Conservation (phyloP, 2,797 vertebrate genomes). For the Alectoris magna region DNA sequence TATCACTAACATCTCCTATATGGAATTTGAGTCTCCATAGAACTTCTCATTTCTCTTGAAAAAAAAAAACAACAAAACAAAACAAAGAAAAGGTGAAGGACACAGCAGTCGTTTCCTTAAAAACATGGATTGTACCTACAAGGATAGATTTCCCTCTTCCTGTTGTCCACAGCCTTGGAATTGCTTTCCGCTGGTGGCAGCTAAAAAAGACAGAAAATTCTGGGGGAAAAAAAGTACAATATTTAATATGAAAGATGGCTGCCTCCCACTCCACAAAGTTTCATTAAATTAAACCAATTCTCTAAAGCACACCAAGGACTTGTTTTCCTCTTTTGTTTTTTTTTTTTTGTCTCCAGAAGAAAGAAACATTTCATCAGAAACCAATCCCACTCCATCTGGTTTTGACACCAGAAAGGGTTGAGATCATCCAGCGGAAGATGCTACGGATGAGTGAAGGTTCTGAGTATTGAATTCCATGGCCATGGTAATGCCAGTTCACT, state of each 20-base stretch:
- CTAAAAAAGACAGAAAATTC: background rate
- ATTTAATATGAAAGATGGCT: background rate
- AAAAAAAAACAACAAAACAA: background rate
- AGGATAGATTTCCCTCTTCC: background rate
- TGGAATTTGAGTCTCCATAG: background rate
- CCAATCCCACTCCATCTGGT: background rate
- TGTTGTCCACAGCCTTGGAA: background rate
- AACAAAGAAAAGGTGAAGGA: background rate
- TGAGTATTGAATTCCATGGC: background rate
- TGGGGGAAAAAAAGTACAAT: fast-evolving
- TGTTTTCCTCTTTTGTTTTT: background rate
- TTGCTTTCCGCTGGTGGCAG: background rate
- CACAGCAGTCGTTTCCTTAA: background rate
- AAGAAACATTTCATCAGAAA: background rate
- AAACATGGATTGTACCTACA: background rate
- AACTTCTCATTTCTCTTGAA: background rate
- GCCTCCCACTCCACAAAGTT: background rate
- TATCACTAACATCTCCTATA: background rate
- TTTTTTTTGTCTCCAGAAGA: background rate
- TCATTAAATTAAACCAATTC: background rate
- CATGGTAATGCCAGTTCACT: background rate
- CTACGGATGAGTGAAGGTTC: background rate
- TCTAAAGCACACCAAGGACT: background rate
- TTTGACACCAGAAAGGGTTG: background rate
- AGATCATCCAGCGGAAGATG: background rate